Conservation (phyloP, 2,888 invertebrate species). For the Falcaria lacertinaria region DNA sequence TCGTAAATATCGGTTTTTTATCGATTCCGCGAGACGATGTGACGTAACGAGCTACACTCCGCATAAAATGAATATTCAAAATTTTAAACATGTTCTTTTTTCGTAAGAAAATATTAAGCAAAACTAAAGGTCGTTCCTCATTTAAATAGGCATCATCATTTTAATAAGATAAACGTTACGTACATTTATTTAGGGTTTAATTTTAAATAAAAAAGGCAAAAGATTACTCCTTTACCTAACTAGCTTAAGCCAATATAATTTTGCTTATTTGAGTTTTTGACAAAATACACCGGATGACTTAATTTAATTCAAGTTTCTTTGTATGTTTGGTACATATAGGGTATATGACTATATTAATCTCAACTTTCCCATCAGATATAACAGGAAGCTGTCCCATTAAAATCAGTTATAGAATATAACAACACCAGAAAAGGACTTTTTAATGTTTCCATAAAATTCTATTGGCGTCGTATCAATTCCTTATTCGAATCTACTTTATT, state of each 20-base stretch:
- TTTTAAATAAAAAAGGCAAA: too few relatives aligned
- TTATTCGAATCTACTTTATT: constrained; percentile 16
- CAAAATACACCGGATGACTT: too few relatives aligned
- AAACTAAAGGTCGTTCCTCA: constrained; percentile 1
- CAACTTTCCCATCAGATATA: too few relatives aligned
- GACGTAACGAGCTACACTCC: constrained; percentile 35
- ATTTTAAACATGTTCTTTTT: constrained; percentile 6
- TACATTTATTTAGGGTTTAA: too few relatives aligned
- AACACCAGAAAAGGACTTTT: constrained; percentile 28
- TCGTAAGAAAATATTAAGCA: not conserved
- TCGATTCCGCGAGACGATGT: constrained; percentile 45
- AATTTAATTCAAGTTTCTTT: too few relatives aligned
- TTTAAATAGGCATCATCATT: too few relatives aligned
- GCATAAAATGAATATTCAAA: constrained; percentile 35
- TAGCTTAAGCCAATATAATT: too few relatives aligned
- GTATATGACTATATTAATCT: too few relatives aligned
- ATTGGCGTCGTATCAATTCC: constrained; percentile 27
- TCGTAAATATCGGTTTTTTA: constrained; percentile 65
- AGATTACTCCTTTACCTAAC: too few relatives aligned
- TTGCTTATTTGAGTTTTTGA: too few relatives aligned
- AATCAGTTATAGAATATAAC: constrained; percentile 3
- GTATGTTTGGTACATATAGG: too few relatives aligned
- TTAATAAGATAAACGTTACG: too few relatives aligned
- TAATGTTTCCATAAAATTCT: constrained; percentile 36
- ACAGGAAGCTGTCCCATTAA: not conserved